Conservation (phyloP, 2,113 vertebrate genomes). For the Chamaetylas fuelleborni region DNA sequence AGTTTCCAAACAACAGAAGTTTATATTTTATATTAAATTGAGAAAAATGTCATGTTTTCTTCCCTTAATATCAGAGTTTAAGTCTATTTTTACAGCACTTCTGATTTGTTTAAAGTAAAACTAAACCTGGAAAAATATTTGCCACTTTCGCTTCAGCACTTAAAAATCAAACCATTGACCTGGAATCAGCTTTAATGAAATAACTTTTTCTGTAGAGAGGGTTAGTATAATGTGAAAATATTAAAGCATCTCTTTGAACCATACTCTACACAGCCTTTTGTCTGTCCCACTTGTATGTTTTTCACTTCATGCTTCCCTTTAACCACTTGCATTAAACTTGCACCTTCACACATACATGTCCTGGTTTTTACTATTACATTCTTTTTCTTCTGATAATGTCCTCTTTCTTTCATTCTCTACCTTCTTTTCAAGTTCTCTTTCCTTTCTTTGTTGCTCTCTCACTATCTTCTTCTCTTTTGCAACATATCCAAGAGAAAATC, state of each 20-base stretch:
- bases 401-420: not conserved
- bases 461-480: not conserved
- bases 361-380: not conserved
- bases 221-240: not conserved
- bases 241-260: not conserved
- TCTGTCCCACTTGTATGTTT: not conserved
- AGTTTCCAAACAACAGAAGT: not conserved
- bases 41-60: not conserved
- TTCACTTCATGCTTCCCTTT: not conserved
- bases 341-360: not conserved
- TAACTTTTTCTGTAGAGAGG: not conserved
- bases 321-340: not conserved
- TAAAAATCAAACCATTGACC: not conserved
- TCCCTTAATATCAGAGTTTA: not conserved
- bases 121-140: not conserved
- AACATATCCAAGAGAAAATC: not conserved
- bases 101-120: not conserved
- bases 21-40: not conserved
- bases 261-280: not conserved
- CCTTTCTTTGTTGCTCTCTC: not conserved
- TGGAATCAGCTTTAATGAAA: not conserved
- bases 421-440: not conserved
- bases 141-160: not conserved
- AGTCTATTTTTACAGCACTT: not conserved
- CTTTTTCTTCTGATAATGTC: not conserved